Evolutionary conservation across 2,797 vertebrate genomes (phyloP), one percentile per base, ranked within the genome.

Genomic region (Takifugu rubripes): DNA sequence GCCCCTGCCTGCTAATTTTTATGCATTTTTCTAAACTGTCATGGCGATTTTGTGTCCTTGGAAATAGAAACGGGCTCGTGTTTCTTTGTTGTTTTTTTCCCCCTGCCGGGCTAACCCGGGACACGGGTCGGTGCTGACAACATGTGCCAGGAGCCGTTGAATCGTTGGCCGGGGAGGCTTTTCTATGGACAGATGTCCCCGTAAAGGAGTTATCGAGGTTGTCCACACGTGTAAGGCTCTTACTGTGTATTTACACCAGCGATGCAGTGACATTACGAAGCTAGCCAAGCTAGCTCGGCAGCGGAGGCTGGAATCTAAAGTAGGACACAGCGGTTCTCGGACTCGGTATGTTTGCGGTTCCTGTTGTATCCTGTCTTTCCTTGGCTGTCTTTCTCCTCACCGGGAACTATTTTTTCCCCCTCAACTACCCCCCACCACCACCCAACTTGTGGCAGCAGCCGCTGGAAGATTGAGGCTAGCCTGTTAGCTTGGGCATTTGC

Each of bases 41-140:
- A 92, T 93, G 91, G 92, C 91, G 91, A 90, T 89, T 90, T 90
- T 88, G 89, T 91, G 92, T 92, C 92, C 91, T 92, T 93, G 92
- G 90, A 90, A 90, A 89, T 90, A 90, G 89, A 84, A 81, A 79
- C 81, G 85, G 83, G 88, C 36, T 14, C 12, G 36, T 12, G 11
- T 14, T 40, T 14, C 36, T 40, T 40, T 40, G 36, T 40, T 40
- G 36, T 10, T 40, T 0, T 53, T 51, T 14, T 64, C 61, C 81
- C 68, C 36, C 3, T 14, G 36, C 12, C 36, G 36, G 36, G 10
- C 31, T 33, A 1, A 10, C 8, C 31, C 31, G 31, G 31, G 31
- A 33, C 7, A 10, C 10, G 31, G 3, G 31, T 33, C 31, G 10
- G 31, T 10, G 31, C 31, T 33, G 31, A 9, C 31, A 10, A 10